These are phyloP conservation scores for Drosophila ogumai DNA, from an alignment of 1,140 invertebrate species.

Conservation along the genomic window DNA sequence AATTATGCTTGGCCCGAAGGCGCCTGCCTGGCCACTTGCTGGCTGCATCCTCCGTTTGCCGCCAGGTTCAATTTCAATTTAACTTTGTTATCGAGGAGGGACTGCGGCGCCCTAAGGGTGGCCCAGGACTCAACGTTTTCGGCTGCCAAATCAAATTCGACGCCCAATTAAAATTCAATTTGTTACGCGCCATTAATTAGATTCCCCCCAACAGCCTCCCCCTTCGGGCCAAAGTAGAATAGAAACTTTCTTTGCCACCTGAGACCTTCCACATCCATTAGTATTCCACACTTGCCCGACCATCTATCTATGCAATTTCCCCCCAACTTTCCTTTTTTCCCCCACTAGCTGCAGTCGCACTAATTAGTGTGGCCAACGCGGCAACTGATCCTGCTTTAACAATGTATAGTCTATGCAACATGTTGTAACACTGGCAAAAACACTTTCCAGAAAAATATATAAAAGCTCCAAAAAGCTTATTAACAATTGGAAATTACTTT, in stretches of 20 bases:
- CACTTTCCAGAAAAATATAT: too few species aligned
- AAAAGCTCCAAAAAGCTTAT: not conserved
- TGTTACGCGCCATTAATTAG: conserved; percentile 78
- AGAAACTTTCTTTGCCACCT: conserved; percentile 51
- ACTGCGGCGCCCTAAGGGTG: conserved; percentile 15
- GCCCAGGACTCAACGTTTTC: conserved; percentile 19
- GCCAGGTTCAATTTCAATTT: conserved; percentile 52
- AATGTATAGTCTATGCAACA: conserved; percentile 73
- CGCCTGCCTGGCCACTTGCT: conserved; percentile 19
- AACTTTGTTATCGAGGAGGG: conserved; percentile 49
- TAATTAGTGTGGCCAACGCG: conserved; percentile 50
- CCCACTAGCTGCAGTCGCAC: conserved; percentile 24
- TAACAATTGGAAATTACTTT: not conserved
- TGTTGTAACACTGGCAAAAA: not conserved
- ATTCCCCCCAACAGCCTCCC: conserved; percentile 31
- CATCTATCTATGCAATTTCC: conserved; percentile 58
- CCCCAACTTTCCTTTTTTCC: not conserved
- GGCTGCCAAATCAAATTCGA: conserved; percentile 75
- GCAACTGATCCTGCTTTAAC: conserved; percentile 35
- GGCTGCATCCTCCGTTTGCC: conserved; percentile 11
- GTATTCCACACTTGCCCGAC: conserved; percentile 1
- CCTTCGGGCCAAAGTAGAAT: conserved; percentile 2
- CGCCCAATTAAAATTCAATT: conserved; percentile 83
- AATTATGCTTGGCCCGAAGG: conserved; percentile 14
- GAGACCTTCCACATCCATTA: conserved; percentile 23